Base-by-base conservation (phyloP, 1,140 invertebrate genomes). In the Trinorchestia longiramus region DNA sequence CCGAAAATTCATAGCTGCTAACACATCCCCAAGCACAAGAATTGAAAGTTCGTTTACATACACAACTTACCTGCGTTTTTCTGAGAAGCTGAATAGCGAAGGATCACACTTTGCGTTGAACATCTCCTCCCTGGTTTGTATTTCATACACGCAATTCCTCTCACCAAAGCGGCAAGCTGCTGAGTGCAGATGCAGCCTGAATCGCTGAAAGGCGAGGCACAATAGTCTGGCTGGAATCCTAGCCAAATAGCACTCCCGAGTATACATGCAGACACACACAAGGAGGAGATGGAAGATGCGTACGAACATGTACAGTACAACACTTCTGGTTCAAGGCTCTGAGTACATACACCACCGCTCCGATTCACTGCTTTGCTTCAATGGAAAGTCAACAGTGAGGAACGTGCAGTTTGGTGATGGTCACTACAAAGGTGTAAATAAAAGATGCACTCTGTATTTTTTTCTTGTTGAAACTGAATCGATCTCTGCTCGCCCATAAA, bases 381-480 rank as follows among this genome's bases (percentile, higher is more conserved):
- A 94, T 94, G 92, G 44, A 94, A 94, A 94, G 92, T 94, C 92
- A 94, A 94, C 92, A 94, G 43, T 47, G 92, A 45, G 92, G 43
- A 94, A n/a, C 44, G 43, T 43, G 43, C 88, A 77, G 88, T 90
- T 90, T 42, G 11, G 92, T n/a, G 43, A 94, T 47, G 92, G 92
- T 94, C 92, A 94, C 92, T 94, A 44, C 92, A 45, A 94, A 94
- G 92, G 92, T 45, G 92, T 45, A 94, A 44, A 94, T 47, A 94
- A 94, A 43, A 45, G 92, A 42, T 43, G 44, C 92, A 17, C 40
- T 40, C 43, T 23, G 17, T 42, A 42, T 90, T 90, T 90, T 42
- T 43, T 90, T 42, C 41, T 28, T 90, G 88, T 90, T 90, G 4
- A 41, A 77, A 42, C 28, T 41, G 88, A 90, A 41, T 43, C n/a